A percentile compares a stretch with the other conserved stretches of the same genome.
Conservation (phyloP, 1,140 invertebrate genomes). For the Metopolophium dirhodum region DNA sequence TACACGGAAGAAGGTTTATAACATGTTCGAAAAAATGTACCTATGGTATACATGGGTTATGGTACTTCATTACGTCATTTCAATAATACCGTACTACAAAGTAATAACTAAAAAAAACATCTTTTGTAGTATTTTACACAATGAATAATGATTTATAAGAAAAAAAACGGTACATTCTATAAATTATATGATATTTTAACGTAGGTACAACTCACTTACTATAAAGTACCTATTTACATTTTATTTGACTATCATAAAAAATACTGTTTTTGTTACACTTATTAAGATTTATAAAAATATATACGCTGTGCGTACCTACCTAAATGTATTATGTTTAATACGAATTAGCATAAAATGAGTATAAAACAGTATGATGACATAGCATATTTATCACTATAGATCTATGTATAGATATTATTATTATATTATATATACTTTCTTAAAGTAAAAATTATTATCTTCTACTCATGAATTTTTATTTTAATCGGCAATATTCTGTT, state of each 20-base stretch:
- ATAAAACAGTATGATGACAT: constrained; percentile 42
- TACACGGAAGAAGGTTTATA: background rate
- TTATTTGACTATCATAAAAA: constrained; percentile 36
- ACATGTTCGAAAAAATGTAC: background rate
- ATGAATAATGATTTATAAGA: constrained; percentile 34
- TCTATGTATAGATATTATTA: background rate
- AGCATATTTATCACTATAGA: constrained; percentile 38
- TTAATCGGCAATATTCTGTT: background rate
- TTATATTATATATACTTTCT: background rate
- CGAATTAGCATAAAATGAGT: constrained; percentile 42
- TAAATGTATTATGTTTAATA: constrained; percentile 20
- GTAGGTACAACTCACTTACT: background rate
- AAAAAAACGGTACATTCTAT: constrained; percentile 20
- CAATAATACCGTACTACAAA: background rate
- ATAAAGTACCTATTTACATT: constrained; percentile 36
- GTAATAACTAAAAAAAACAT: background rate
- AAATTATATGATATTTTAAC: constrained; percentile 31
- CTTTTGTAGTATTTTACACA: background rate
- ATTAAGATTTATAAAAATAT: constrained; percentile 18
- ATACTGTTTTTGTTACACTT: constrained; percentile 34
- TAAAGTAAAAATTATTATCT: constrained; percentile 39
- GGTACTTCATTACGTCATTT: constrained; percentile 5
- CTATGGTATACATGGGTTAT: too few relatives aligned
- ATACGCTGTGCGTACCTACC: background rate
- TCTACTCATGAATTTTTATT: background rate